Percentiles rank a stretch among this genome's conserved stretches.
Conservation (phyloP, 2,113 vertebrate species). For the Arizona elegans region DNA sequence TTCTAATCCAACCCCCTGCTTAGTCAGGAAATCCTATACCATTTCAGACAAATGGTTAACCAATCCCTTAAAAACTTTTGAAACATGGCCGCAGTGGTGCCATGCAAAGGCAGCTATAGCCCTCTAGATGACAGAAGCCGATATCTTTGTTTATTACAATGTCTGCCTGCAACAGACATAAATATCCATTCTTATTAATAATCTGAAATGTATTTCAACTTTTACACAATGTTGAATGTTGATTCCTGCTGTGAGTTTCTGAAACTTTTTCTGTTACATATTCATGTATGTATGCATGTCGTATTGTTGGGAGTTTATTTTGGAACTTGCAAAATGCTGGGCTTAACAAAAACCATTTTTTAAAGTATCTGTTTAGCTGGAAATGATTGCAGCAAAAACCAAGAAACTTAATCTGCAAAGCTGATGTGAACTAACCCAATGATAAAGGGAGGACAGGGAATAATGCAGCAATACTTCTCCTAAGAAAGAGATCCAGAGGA, state of each 20-base stretch:
- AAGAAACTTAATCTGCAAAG: neutral
- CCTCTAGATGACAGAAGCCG: neutral
- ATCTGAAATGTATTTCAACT: neutral
- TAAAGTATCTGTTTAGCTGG: neutral
- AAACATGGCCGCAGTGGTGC: neutral
- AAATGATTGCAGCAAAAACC: neutral
- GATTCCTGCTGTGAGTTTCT: neutral
- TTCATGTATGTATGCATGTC: neutral
- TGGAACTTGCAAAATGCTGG: constrained; percentile 16
- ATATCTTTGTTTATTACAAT: neutral
- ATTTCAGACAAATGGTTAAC: no score
- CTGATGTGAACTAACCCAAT: neutral
- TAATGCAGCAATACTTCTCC: neutral
- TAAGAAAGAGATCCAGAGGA: neutral
- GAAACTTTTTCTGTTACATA: neutral
- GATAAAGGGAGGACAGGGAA: neutral
- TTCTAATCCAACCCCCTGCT: no score
- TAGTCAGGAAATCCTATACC: no score
- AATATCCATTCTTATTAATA: neutral
- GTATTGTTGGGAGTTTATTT: neutral
- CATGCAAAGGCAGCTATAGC: neutral
- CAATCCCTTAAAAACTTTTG: neutral
- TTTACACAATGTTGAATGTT: neutral
- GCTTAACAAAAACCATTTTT: neutral
- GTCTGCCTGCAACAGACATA: neutral